phyloP scores from a whole-genome alignment of 2,888 invertebrate genomes.

The Ophion ventricosus region DNA sequence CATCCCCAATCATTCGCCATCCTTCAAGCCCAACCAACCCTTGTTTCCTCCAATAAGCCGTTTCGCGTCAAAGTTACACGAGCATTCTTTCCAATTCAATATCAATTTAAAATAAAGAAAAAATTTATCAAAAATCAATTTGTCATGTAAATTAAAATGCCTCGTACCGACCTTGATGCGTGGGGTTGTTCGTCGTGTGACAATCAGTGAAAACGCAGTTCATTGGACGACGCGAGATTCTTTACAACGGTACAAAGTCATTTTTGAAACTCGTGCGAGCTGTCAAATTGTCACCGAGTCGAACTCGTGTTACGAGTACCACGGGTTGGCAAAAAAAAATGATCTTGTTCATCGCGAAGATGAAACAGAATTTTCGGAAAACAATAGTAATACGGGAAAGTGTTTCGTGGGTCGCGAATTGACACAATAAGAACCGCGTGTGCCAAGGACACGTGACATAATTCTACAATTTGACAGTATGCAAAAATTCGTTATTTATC shows the following conservation, averaged over 20 bases:
- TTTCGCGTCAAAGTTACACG: background rate
- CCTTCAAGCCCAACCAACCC: constrained; percentile 2
- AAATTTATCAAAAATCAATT: background rate
- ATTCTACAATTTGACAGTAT: background rate
- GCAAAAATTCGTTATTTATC: background rate
- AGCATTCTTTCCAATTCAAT: too few species aligned
- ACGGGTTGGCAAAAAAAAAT: too few species aligned
- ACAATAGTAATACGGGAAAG: background rate
- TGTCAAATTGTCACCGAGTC: too few species aligned
- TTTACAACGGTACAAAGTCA: too few species aligned
- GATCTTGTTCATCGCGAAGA: too few species aligned
- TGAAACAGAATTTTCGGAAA: background rate
- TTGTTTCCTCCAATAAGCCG: background rate
- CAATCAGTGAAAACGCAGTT: too few species aligned
- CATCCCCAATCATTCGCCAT: constrained; percentile 65
- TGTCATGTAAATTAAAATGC: background rate
- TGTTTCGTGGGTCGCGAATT: background rate
- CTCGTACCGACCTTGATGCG: background rate
- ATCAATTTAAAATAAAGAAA: background rate
- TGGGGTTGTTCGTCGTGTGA: background rate
- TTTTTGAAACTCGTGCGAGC: too few species aligned
- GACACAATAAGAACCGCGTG: background rate
- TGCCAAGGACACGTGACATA: background rate
- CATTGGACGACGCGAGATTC: too few species aligned
- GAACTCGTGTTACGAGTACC: too few species aligned